These are phyloP conservation scores for Monochamus alternatus DNA, from an alignment of 2,888 invertebrate genomes.

Conservation along the genomic window DNA sequence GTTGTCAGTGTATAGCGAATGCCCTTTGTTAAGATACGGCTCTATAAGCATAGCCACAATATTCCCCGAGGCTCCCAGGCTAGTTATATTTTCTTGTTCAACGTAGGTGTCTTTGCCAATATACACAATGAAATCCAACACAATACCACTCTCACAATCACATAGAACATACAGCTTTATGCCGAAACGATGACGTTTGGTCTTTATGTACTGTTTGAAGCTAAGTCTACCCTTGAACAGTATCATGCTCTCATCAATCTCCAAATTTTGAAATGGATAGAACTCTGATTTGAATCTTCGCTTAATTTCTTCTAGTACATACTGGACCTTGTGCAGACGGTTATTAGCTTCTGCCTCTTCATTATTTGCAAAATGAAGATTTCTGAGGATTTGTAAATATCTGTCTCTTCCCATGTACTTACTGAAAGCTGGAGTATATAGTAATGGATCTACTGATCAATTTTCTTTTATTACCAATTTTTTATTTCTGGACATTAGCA, in stretches of 20 bases:
- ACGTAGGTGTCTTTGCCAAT: conserved; percentile 19
- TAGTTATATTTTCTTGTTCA: background rate
- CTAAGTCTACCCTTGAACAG: conserved; percentile 22
- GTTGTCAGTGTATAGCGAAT: conserved; percentile 35
- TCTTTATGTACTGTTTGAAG: conserved; percentile 36
- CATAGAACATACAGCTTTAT: conserved; percentile 31
- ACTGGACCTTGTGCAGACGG: conserved; percentile 29
- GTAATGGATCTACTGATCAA: conserved; percentile 5
- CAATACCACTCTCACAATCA: conserved; percentile 28
- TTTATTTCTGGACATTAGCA: conserved; percentile 6
- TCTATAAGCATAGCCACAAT: conserved; percentile 33
- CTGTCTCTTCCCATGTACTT: conserved; percentile 6
- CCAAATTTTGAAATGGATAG: conserved; percentile 23
- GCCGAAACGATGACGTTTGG: conserved; percentile 30
- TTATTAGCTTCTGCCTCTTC: conserved; percentile 1
- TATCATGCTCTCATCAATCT: conserved; percentile 29
- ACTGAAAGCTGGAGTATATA: background rate
- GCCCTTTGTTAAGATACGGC: conserved; percentile 36
- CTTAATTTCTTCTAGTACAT: conserved; percentile 7
- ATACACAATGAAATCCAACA: conserved; percentile 18
- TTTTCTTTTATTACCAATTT: conserved; percentile 3
- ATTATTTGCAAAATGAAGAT: conserved; percentile 8
- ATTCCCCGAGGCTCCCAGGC: conserved; percentile 35
- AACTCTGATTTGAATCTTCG: conserved; percentile 10
- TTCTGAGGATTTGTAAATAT: background rate